Conservation (phyloP, 2,113 vertebrate species). For the Paratilapia polleni region DNA sequence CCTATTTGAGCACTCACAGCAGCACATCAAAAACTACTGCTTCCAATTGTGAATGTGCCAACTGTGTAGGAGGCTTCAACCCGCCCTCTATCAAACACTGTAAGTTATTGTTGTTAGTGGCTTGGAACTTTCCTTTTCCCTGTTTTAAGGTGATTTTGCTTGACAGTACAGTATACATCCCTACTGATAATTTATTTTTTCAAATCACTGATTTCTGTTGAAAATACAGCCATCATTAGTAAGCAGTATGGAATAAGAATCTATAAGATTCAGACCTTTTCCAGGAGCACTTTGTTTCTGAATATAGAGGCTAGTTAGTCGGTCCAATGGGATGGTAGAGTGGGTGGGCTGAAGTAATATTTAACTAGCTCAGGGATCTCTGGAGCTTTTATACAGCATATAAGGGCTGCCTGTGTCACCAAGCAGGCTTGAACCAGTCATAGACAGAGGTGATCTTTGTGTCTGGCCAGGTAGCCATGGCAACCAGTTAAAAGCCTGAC, state of each 20-base stretch:
- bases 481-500: constrained; percentile 65
- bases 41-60: background rate
- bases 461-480: constrained; percentile 56
- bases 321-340: constrained; percentile 14
- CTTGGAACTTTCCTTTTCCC: background rate
- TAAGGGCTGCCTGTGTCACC: constrained; percentile 49
- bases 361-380: constrained; percentile 44
- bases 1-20: background rate
- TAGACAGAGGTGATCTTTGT: constrained; percentile 69
- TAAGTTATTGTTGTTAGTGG: background rate
- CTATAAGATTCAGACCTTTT: background rate
- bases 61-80: background rate
- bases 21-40: background rate
- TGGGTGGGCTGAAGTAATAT: constrained; percentile 39
- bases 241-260: background rate
- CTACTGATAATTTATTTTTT: background rate
- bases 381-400: constrained; percentile 34
- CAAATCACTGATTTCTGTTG: background rate
- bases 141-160: background rate
- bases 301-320: background rate
- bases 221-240: background rate
- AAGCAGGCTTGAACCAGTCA: constrained; percentile 45
- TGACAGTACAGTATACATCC: background rate
- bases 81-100: background rate
- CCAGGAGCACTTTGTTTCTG: background rate